These are phyloP conservation scores for Ptilonorhynchus violaceus DNA, from an alignment of 2,113 vertebrate species.

Conservation along the genomic window DNA sequence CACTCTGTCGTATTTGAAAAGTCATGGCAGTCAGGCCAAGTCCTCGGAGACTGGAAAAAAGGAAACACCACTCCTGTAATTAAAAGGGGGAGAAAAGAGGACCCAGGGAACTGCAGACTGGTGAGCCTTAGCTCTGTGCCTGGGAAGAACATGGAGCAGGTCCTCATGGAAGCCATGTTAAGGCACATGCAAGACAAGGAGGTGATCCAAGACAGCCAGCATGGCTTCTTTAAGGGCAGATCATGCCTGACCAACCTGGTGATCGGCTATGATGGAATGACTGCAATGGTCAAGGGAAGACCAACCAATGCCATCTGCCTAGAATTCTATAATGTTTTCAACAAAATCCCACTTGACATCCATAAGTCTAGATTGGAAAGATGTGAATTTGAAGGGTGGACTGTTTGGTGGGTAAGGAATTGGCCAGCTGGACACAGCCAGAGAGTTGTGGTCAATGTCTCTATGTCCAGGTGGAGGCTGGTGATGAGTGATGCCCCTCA, in stretches of 20 bases:
- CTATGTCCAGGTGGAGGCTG: neutral
- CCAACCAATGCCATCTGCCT: neutral
- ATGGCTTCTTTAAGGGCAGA: neutral
- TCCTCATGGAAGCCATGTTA: neutral
- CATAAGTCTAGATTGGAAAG: neutral
- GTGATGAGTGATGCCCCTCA: neutral
- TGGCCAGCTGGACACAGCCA: neutral
- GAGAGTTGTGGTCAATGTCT: neutral
- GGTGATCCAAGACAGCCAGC: neutral
- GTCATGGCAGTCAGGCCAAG: neutral
- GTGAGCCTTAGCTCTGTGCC: neutral
- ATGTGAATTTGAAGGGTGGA: neutral
- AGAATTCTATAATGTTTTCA: neutral
- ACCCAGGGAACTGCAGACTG: neutral
- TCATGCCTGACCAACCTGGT: neutral
- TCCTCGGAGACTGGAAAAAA: neutral
- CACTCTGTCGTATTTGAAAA: neutral
- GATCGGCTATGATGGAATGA: neutral
- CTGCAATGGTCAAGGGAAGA: neutral
- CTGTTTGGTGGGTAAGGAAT: neutral
- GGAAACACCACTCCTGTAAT: neutral
- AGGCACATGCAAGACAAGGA: neutral
- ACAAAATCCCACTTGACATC: neutral
- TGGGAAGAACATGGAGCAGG: neutral
- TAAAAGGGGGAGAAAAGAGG: neutral